These are phyloP conservation scores for Gobionotothen gibberifrons DNA, from an alignment of 2,797 vertebrate genomes.

Conservation along the genomic window DNA sequence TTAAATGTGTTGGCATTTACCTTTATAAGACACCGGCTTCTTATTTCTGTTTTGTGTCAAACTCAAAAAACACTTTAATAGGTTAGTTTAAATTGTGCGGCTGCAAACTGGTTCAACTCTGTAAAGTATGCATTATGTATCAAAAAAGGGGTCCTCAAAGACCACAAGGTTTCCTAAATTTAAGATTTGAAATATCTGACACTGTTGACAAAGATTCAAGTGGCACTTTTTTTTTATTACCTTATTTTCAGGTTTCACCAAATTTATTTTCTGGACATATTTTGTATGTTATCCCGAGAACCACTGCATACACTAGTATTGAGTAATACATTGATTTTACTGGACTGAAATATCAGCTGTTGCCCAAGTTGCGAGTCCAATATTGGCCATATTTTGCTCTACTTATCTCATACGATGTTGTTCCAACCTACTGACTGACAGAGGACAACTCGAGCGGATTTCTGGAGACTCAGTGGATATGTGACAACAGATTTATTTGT, in stretches of 20 bases:
- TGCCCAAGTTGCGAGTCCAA: neutral
- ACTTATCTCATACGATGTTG: conserved; percentile 19
- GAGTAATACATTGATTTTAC: neutral
- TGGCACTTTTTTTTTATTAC: no score
- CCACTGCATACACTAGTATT: neutral
- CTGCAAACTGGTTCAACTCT: neutral
- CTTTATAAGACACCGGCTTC: neutral
- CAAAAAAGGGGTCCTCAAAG: neutral
- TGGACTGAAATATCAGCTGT: neutral
- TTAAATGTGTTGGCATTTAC: neutral
- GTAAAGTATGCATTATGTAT: neutral
- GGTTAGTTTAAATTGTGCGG: no score
- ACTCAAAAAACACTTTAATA: neutral
- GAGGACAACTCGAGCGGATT: conserved; percentile 44
- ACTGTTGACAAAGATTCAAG: neutral
- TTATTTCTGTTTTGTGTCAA: neutral
- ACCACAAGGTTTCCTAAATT: neutral
- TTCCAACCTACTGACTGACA: conserved; percentile 22
- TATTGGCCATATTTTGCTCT: conserved; percentile 1
- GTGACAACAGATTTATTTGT: conserved; percentile 67
- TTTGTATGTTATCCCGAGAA: neutral
- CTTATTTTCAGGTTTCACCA: no score
- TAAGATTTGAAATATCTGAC: neutral
- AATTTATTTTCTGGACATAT: neutral
- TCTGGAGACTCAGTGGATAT: conserved; percentile 66